These are phyloP conservation scores for Ormyrus labotus DNA, from an alignment of 2,888 invertebrate species.

Conservation along the genomic window DNA sequence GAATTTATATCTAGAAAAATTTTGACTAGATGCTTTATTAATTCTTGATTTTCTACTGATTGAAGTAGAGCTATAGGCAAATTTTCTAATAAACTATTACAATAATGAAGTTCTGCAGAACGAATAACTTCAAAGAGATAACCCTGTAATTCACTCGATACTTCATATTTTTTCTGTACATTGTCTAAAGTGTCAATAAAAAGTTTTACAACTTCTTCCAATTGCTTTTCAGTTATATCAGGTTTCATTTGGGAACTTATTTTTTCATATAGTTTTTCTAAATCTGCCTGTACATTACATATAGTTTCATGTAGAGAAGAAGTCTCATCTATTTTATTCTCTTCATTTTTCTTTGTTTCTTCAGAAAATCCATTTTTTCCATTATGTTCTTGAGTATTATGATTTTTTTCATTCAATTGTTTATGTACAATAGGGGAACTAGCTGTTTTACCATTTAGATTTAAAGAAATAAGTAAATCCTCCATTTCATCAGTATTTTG, in stretches of 20 bases:
- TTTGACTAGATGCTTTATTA: conserved; percentile 72
- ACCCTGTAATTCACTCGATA: conserved; percentile 61
- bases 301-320: conserved; percentile 55
- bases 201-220: conserved; percentile 64
- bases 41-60: conserved; percentile 58
- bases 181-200: conserved; percentile 62
- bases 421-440: not conserved
- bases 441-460: conserved; percentile 35
- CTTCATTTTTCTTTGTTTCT: conserved; percentile 8
- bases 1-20: conserved; percentile 80
- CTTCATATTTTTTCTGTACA: conserved; percentile 62
- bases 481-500: conserved; percentile 54
- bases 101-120: conserved; percentile 68
- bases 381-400: not conserved
- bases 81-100: conserved; percentile 69
- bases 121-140: conserved; percentile 67
- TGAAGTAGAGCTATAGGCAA: conserved; percentile 60
- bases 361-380: conserved; percentile 46
- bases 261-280: conserved; percentile 63
- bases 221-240: conserved; percentile 59
- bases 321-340: conserved; percentile 20
- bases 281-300: conserved; percentile 61
- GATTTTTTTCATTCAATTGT: conserved; percentile 11
- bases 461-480: conserved; percentile 39
- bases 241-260: conserved; percentile 60